Percentiles rank a stretch among this genome's conserved stretches.
Conservation (phyloP, 2,888 invertebrate genomes). For the Chironomus riparius region DNA sequence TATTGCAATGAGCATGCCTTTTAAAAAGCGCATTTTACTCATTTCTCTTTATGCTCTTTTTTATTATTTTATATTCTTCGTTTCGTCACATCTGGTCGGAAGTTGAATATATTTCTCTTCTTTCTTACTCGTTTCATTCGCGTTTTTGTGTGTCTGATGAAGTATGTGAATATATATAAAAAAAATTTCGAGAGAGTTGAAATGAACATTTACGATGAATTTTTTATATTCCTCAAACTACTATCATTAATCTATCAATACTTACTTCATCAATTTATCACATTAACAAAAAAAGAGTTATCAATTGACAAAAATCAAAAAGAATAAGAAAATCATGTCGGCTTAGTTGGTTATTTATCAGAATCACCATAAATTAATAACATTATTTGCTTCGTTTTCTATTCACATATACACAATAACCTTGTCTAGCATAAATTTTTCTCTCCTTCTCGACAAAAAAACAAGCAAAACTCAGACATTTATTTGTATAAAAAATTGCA, state of each 20-base stretch:
- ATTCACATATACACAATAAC: not conserved
- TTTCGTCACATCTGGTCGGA: slow-evolving; percentile 24
- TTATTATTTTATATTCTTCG: not conserved
- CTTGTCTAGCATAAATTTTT: not conserved
- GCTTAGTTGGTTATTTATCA: not conserved
- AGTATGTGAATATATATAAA: not conserved
- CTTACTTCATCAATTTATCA: slow-evolving; percentile 1
- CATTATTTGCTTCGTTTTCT: not conserved
- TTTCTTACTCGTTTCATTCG: not conserved
- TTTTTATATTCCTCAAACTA: not conserved
- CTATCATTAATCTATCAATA: slow-evolving; percentile 8
- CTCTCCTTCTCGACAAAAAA: not conserved
- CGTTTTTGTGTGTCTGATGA: not conserved
- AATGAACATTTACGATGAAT: not conserved
- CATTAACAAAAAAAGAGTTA: not conserved
- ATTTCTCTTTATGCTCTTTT: not conserved
- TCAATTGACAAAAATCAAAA: not conserved
- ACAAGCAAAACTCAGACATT: too few relatives aligned
- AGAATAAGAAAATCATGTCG: not conserved
- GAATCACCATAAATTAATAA: not conserved
- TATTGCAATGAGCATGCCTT: not conserved
- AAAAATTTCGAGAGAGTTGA: not conserved
- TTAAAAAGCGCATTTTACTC: not conserved
- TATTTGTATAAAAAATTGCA: not conserved
- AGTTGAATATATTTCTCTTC: slow-evolving; percentile 3